These are phyloP conservation scores for Panurus biarmicus DNA, from an alignment of 2,113 vertebrate genomes.

Conservation along the genomic window DNA sequence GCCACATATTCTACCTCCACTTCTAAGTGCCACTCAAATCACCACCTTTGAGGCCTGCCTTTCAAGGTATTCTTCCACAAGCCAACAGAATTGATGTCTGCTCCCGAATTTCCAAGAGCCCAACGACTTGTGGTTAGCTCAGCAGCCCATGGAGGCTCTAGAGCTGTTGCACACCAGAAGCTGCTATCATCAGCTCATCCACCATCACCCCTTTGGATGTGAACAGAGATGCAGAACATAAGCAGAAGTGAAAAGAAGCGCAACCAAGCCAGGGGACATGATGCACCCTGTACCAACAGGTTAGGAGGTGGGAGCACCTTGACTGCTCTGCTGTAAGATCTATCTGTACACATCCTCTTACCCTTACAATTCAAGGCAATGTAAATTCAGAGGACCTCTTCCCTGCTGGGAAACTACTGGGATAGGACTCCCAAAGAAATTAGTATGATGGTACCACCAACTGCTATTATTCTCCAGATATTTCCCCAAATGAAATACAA, in stretches of 20 bases:
- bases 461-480: neutral
- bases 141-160: neutral
- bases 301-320: neutral
- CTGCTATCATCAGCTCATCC: neutral
- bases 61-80: neutral
- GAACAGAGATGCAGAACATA: neutral
- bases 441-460: neutral
- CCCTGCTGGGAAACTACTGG: neutral
- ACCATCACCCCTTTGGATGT: neutral
- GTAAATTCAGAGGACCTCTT: neutral
- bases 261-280: fast-evolving
- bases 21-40: neutral
- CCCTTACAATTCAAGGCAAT: neutral
- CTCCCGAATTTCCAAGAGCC: conserved; percentile 1
- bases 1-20: neutral
- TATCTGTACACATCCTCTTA: neutral
- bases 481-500: neutral
- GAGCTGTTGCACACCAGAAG: neutral
- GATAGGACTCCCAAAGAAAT: neutral
- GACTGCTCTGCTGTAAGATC: neutral
- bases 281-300: neutral
- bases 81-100: neutral
- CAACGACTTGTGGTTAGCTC: neutral
- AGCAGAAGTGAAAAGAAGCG: neutral
- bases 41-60: neutral